A percentile compares a stretch with the other conserved stretches of the same genome.
phyloP scores from a whole-genome alignment of 2,113 vertebrate species.

The Pithys albifrons region DNA sequence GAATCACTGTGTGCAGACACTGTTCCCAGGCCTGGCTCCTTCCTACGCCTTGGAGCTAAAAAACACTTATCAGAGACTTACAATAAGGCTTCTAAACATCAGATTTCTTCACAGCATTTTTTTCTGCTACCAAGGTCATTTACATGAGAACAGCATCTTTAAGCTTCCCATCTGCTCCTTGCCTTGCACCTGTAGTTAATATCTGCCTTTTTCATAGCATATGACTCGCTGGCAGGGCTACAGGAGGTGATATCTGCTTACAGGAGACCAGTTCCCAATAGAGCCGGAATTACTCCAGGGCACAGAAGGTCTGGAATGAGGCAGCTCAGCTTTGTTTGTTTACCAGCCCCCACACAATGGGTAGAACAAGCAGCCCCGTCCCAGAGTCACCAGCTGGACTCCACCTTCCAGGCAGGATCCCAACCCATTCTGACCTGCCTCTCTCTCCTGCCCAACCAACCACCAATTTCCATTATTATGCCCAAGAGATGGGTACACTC shows the following conservation, averaged over 20 bases:
- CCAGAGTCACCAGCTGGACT: not conserved
- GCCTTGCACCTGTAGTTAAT: conserved; percentile 54
- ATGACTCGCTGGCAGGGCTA: conserved; percentile 25
- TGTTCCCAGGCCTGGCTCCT: conserved; percentile 53
- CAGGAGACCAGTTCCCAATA: not conserved
- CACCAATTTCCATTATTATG: not conserved
- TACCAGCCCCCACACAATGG: not conserved
- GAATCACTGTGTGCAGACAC: conserved; percentile 38
- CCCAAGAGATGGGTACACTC: fast-evolving
- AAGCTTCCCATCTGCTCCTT: conserved; percentile 52
- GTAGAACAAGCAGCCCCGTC: not conserved
- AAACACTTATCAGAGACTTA: conserved; percentile 27
- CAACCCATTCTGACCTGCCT: not conserved
- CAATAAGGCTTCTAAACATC: conserved; percentile 10
- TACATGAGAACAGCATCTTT: conserved; percentile 3
- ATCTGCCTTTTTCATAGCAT: conserved; percentile 5
- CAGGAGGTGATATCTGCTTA: conserved; percentile 31
- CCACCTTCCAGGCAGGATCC: not conserved
- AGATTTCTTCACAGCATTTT: conserved; percentile 7
- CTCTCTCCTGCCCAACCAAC: not conserved
- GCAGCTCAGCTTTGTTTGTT: not conserved
- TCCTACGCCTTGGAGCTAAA: conserved; percentile 47
- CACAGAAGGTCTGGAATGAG: not conserved
- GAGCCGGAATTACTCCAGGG: not conserved
- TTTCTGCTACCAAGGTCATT: conserved; percentile 33